A percentile compares a stretch with the other conserved stretches of the same genome.
Evolutionary conservation across 2,797 vertebrate genomes (phyloP).

Genomic region (Galaxias olidus): DNA sequence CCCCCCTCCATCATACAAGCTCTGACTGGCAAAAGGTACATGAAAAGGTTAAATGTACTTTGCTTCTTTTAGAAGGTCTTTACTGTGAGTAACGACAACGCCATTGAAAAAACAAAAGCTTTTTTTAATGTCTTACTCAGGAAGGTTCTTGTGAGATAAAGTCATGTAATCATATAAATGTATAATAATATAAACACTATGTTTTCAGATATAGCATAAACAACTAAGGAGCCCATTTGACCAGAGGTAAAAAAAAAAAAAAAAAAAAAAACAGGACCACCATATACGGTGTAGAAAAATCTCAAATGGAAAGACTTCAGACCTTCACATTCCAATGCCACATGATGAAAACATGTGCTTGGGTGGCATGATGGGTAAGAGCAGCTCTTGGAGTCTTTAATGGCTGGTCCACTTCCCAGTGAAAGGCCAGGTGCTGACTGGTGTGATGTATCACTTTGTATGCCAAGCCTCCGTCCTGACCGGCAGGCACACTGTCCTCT

Average conservation of each 20-base stretch:
- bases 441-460: conserved; percentile 6
- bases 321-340: not conserved
- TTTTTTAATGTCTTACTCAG: too few relatives aligned
- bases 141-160: too few relatives aligned
- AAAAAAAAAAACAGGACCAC: not conserved
- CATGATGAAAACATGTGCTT: conserved; percentile 5
- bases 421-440: conserved; percentile 11
- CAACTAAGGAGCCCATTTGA: too few relatives aligned
- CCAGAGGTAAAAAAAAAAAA: too few relatives aligned
- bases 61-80: not conserved
- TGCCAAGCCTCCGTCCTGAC: not conserved
- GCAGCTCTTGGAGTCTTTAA: conserved; percentile 8
- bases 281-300: not conserved
- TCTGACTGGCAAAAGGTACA: not conserved
- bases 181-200: too few relatives aligned
- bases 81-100: too few relatives aligned
- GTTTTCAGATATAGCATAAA: too few relatives aligned
- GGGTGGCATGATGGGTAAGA: conserved; percentile 3
- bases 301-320: not conserved
- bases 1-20: not conserved
- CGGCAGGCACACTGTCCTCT: not conserved
- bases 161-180: too few relatives aligned
- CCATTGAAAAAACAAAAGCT: too few relatives aligned
- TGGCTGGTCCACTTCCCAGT: conserved; percentile 11
- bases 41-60: not conserved